A percentile compares a stretch with the other conserved stretches of the same genome.
phyloP scores from a whole-genome alignment of 2,888 invertebrate genomes.

The Lasioglossum calceatum region DNA sequence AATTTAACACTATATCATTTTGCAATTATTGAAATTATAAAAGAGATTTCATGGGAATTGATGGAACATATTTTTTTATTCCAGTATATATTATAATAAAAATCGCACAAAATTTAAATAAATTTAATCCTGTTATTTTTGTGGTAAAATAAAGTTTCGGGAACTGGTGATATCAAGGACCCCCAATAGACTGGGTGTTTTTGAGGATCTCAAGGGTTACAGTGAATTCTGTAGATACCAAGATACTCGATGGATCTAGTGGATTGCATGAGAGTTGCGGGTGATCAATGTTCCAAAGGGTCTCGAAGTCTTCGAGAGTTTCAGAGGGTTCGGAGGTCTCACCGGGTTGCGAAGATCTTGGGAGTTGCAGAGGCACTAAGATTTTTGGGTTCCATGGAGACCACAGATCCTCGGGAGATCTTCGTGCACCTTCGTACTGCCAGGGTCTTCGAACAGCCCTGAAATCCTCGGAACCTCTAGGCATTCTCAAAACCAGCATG shows the following conservation, averaged over 20 bases:
- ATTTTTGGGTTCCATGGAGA: slow-evolving; percentile 2
- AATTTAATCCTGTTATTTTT: too few species aligned
- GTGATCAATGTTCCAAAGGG: slow-evolving; percentile 19
- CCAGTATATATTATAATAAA: too few species aligned
- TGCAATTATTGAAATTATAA: too few species aligned
- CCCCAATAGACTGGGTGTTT: not conserved
- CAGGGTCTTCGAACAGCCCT: not conserved
- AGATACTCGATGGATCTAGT: not conserved
- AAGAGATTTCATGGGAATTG: too few species aligned
- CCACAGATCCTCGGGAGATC: not conserved
- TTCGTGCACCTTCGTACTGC: not conserved
- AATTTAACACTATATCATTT: too few species aligned
- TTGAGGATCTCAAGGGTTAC: not conserved
- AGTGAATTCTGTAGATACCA: not conserved
- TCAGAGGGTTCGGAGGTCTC: slow-evolving; percentile 18
- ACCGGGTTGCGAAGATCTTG: not conserved
- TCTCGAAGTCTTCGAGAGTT: slow-evolving; percentile 17
- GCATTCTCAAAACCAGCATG: not conserved
- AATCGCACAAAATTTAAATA: too few species aligned
- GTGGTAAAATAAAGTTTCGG: too few species aligned
- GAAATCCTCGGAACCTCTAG: not conserved
- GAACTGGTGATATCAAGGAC: not conserved
- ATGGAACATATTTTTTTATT: too few species aligned
- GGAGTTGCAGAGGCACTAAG: not conserved
- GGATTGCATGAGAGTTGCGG: not conserved